A percentile compares a stretch with the other conserved stretches of the same genome.
phyloP scores from a whole-genome alignment of 92 coral and sea anemone species.

The Plumapathes pennacea region DNA sequence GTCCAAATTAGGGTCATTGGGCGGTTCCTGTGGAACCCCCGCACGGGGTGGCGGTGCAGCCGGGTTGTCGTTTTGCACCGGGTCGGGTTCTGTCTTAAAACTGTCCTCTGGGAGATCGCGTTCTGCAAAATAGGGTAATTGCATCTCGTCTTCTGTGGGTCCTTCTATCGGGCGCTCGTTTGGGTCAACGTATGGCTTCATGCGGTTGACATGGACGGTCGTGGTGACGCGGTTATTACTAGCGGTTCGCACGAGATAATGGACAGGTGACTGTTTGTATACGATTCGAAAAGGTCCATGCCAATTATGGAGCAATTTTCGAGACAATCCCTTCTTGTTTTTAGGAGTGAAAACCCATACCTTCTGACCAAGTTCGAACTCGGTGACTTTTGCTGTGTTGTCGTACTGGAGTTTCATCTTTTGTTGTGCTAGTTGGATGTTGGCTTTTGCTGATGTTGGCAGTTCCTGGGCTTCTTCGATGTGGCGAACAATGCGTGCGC shows the following conservation, averaged over 20 bases:
- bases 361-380: constrained; percentile 25
- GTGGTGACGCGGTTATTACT: constrained; percentile 53
- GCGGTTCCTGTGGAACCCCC: too few relatives aligned
- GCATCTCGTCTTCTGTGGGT: background rate
- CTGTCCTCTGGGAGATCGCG: constrained; percentile 9
- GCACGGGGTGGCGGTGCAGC: background rate
- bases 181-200: constrained; percentile 27
- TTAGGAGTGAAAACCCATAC: constrained; percentile 65
- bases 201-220: constrained; percentile 31
- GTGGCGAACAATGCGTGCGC: constrained; percentile 42
- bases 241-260: constrained; percentile 38
- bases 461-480: constrained; percentile 44
- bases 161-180: constrained; percentile 1
- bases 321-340: constrained; percentile 13
- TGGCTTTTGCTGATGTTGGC: constrained; percentile 23
- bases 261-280: constrained; percentile 33
- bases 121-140: background rate
- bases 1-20: background rate
- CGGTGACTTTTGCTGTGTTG: constrained; percentile 5
- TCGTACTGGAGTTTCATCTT: constrained; percentile 52
- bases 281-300: constrained; percentile 55
- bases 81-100: background rate
- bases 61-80: too few relatives aligned
- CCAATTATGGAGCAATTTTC: constrained; percentile 34
- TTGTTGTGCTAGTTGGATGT: constrained; percentile 54